Conservation (phyloP, 2,888 invertebrate species). For the Rhodophaea formosa region DNA sequence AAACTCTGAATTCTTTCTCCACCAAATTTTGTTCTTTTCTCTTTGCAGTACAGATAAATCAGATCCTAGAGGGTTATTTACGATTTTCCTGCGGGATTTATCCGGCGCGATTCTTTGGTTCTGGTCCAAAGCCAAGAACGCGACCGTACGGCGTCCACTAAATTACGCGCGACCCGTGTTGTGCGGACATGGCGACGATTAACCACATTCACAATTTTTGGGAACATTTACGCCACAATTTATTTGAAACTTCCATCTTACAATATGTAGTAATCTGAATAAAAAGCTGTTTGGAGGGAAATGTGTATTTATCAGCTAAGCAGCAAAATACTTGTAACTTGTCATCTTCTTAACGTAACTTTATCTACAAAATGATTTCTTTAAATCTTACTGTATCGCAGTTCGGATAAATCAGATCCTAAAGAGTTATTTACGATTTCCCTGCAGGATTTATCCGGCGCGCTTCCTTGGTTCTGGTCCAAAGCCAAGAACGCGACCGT, state of each 20-base stretch:
- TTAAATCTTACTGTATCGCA: too few relatives aligned
- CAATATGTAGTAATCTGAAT: too few relatives aligned
- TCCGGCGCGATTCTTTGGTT: slow-evolving; percentile 7
- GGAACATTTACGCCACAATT: background rate
- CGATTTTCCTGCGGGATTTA: slow-evolving; percentile 12
- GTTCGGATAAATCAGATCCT: background rate
- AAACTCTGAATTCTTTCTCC: too few relatives aligned
- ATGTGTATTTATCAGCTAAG: too few relatives aligned
- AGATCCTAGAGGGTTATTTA: slow-evolving; percentile 9
- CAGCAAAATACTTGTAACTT: too few relatives aligned
- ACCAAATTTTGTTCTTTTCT: too few relatives aligned
- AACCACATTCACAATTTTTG: slow-evolving; percentile 8
- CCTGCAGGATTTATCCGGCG: slow-evolving; percentile 14
- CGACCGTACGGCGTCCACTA: background rate
- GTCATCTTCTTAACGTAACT: too few relatives aligned
- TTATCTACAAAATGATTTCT: too few relatives aligned
- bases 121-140: slow-evolving; percentile 10
- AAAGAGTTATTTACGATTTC: slow-evolving; percentile 9
- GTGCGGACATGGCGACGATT: background rate
- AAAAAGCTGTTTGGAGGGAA: too few relatives aligned
- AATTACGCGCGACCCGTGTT: background rate
- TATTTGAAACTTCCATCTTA: too few relatives aligned
- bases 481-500: background rate
- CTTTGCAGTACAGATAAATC: background rate
- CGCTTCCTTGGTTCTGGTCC: slow-evolving; percentile 11